phyloP scores from a whole-genome alignment of 2,888 invertebrate genomes.

The Chaitophorus viminalis region DNA sequence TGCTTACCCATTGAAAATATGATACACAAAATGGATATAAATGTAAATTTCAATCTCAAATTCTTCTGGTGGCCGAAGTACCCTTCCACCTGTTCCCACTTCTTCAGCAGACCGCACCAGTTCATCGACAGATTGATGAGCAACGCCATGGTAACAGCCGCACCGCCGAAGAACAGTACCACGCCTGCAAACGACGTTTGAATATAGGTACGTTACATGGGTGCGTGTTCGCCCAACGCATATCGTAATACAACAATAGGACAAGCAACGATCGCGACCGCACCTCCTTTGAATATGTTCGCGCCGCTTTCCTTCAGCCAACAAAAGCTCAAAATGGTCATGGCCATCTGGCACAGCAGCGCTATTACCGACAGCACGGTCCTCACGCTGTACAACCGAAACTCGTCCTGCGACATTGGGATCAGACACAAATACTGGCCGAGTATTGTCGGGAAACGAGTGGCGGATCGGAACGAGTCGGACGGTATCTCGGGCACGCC shows the following conservation, averaged over 20 bases:
- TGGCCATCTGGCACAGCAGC: slow-evolving; percentile 49
- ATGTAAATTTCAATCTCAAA: slow-evolving; percentile 55
- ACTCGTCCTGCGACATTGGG: slow-evolving; percentile 58
- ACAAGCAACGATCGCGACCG: neutral
- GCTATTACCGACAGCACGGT: slow-evolving; percentile 37
- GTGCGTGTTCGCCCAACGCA: no score
- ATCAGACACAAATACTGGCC: slow-evolving; percentile 62
- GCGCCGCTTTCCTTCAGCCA: slow-evolving; percentile 59
- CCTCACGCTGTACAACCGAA: slow-evolving; percentile 50
- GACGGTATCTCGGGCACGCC: slow-evolving; percentile 31
- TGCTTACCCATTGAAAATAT: slow-evolving; percentile 62
- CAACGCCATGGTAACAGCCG: slow-evolving; percentile 62
- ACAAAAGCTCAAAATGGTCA: slow-evolving; percentile 60
- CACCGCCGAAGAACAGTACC: slow-evolving; percentile 62
- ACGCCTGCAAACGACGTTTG: slow-evolving; percentile 39
- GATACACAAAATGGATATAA: slow-evolving; percentile 58
- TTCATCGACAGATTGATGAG: slow-evolving; percentile 61
- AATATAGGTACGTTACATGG: neutral
- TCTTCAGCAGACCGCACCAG: slow-evolving; percentile 60
- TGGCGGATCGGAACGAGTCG: slow-evolving; percentile 62
- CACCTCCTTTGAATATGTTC: slow-evolving; percentile 63
- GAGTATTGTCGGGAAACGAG: slow-evolving; percentile 52
- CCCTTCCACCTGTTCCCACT: slow-evolving; percentile 63
- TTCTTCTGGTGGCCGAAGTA: slow-evolving; percentile 63
- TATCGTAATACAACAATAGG: no score